phyloP scores from a whole-genome alignment of 1,140 invertebrate genomes.

The Zophobas atratus region DNA sequence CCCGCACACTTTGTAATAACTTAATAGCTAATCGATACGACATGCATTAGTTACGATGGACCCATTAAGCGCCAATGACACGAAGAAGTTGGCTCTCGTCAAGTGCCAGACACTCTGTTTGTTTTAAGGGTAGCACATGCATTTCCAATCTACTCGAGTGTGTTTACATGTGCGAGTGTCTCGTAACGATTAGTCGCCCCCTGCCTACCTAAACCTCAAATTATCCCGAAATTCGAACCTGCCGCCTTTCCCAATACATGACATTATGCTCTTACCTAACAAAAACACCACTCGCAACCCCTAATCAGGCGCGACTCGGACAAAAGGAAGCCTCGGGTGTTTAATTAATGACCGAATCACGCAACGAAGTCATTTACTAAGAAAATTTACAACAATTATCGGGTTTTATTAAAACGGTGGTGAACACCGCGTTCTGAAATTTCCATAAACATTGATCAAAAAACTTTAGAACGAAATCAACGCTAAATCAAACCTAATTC shows the following conservation, averaged over 20 bases:
- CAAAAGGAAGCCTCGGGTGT: too few relatives aligned
- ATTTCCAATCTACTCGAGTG: constrained; percentile 54
- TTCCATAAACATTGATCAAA: too few relatives aligned
- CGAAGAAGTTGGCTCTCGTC: constrained; percentile 41
- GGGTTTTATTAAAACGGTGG: too few relatives aligned
- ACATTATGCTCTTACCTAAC: constrained; percentile 10
- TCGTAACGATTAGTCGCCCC: constrained; percentile 46
- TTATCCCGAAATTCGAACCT: constrained; percentile 27
- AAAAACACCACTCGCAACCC: constrained; percentile 22
- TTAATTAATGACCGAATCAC: too few relatives aligned
- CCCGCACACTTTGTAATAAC: constrained; percentile 9
- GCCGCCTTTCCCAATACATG: constrained; percentile 23
- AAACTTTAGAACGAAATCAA: too few relatives aligned
- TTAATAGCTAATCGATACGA: constrained; percentile 44
- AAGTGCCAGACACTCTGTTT: constrained; percentile 53
- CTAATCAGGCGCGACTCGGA: constrained; percentile 10
- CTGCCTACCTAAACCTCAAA: constrained; percentile 12
- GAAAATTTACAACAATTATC: too few relatives aligned
- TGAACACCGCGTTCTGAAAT: too few relatives aligned
- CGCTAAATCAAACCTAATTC: too few relatives aligned
- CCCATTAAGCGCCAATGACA: constrained; percentile 40
- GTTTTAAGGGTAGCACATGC: constrained; percentile 54
- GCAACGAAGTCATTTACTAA: too few relatives aligned
- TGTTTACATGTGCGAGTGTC: constrained; percentile 54
- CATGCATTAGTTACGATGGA: constrained; percentile 45